Base-by-base conservation (phyloP, 2,888 invertebrate genomes). In the Phorcus lineatus region DNA sequence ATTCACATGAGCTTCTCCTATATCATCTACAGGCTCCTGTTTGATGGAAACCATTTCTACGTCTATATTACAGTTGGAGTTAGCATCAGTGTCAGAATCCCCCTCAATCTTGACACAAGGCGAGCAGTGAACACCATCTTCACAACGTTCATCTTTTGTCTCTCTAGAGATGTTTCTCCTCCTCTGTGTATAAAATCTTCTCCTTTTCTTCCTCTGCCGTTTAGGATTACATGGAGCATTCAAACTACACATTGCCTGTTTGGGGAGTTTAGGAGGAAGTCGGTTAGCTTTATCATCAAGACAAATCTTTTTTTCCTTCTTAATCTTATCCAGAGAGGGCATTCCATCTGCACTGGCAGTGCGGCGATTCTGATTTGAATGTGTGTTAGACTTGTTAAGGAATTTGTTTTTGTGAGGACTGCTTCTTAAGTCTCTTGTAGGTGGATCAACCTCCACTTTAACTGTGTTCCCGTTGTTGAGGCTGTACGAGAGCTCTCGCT, bases 401-500 rank as follows among this genome's bases (percentile, higher is more conserved):
- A 62, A 28, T 24, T 62, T 62, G 62, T 62, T 62, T 28, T 62
- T 62, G 28, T 28, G 28, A 2, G 62, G 62, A 6, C 62, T 62
- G 62, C 62, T 62, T 24, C 62, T 22, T 3, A 62, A n/a, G 24
- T 62, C 62, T 28, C 62, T 24, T 13, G 24, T 28, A 16, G 62
- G 62, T 9, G 62, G 62, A 24, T 62, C 62, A 11, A 62, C 24
- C 28, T 62, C 62, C 62, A 62, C 4, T 28, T 62, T 62, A 9
- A 62, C 62, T 16, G 62, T 28, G 17, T 28, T 62, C 13, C 62
- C 28, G 28, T 62, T 57, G 19, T 78, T 57, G 6, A 76, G 19
- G 47, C 67, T 57, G 19, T 57, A 67, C 40, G 76, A 36, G 17
- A 74, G 19, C 9, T 74, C 78, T 53, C 77, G 31, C 24, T 78